Base-by-base conservation (phyloP, 2,113 vertebrate genomes). In the Eidolon helvum region DNA sequence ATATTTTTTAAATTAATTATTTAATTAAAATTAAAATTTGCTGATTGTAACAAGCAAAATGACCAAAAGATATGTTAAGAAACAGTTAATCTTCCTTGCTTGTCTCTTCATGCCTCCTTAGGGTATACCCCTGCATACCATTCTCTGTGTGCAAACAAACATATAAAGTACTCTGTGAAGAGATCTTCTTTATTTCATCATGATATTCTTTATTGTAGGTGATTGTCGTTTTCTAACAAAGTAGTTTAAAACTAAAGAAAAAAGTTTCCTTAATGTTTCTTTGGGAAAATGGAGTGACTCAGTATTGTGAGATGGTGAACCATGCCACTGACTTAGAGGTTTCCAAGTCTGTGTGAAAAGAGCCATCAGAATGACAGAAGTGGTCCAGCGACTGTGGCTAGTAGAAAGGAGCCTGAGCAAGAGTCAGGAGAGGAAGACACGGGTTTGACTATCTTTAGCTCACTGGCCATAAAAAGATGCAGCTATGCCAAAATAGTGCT, bases 1-100 rank as follows among this genome's bases (percentile, higher is more conserved):
- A 11, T 68, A 16, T 74, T 94, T 82, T 50, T 3, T 35, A 5
- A 78, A 78, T 53, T 53, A 78, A 88, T 74, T 72, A 35, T 68
- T 74, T 68, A 61, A 68, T 84, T 22, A 84, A 96, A 84, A 87
- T 68, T 95, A 84, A 94, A 89, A 63, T 89, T 59, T 61, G 45
- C 2, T 26, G 45, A 82, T 63, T 86, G 4, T 77, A 84, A 69
- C 12, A 35, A 79, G 4, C 15, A 84, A 77, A 75, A 38, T 30
- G 74, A 68, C 55, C 28, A 45, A 82, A 87, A 33, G 30, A 53
- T 53, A 45, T 21, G 35, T 24, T 68, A 45, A 87, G 26, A 68
- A 45, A 55, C 1, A 50, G 33, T 10, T 72, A 35, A 68, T 79
- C 16, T 90, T 48, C 10, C 26, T 48, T 2, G 2, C 5, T 1